Percentiles rank a stretch among this genome's conserved stretches.
phyloP scores from a whole-genome alignment of 2,797 vertebrate species.

The Rhabdophis nuchalis region DNA sequence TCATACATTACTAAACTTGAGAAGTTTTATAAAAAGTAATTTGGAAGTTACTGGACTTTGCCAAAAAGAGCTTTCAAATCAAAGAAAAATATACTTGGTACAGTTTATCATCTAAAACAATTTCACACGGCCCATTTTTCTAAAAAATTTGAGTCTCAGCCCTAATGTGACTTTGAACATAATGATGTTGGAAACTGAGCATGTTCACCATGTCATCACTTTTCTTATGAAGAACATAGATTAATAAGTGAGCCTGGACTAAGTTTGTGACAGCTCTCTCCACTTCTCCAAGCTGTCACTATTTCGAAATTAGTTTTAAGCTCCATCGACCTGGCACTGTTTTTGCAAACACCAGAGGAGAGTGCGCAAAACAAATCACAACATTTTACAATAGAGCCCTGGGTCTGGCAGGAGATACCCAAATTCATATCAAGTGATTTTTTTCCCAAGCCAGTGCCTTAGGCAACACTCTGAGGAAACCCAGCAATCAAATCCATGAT shows the following conservation, averaged over 20 bases:
- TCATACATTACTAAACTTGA: neutral
- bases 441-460: neutral
- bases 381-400: neutral
- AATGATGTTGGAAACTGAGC: neutral
- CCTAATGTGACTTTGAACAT: neutral
- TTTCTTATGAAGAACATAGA: neutral
- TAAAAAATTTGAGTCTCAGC: neutral
- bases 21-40: neutral
- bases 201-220: neutral
- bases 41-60: neutral
- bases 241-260: neutral
- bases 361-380: neutral
- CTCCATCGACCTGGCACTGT: rapidly evolving
- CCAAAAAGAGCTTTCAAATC: neutral
- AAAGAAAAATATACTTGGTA: neutral
- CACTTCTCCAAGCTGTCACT: rapidly evolving
- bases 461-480: neutral
- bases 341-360: neutral
- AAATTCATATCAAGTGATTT: neutral
- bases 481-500: neutral
- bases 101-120: neutral
- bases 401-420: neutral
- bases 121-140: neutral
- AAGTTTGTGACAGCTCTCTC: neutral
- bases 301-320: neutral